Conservation (phyloP, 2,113 vertebrate genomes). For the Phyllostomus discolor region DNA sequence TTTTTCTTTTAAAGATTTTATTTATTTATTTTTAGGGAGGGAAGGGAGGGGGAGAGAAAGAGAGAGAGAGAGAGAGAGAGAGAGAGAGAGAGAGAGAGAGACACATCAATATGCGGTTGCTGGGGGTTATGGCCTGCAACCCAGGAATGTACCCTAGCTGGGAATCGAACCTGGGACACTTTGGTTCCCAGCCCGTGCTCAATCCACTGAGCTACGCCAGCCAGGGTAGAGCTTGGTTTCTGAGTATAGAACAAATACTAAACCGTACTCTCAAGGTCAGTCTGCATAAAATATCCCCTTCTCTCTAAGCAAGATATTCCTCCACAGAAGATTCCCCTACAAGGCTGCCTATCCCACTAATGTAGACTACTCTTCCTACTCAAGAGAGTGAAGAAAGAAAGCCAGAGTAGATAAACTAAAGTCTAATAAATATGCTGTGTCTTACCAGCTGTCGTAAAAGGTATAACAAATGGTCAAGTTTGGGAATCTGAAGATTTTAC, state of each 20-base stretch:
- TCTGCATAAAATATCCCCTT: neutral
- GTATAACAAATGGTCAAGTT: neutral
- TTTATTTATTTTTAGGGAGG: too few relatives aligned
- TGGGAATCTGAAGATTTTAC: neutral
- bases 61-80: too few relatives aligned
- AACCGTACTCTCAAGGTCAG: constrained; percentile 5
- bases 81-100: too few relatives aligned
- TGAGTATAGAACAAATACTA: neutral
- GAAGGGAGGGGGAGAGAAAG: too few relatives aligned
- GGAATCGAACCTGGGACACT: too few relatives aligned
- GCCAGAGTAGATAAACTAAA: neutral
- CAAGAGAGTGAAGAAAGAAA: neutral
- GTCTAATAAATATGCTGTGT: neutral
- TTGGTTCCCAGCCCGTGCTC: too few relatives aligned
- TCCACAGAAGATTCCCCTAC: neutral
- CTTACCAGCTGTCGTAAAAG: neutral
- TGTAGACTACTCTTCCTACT: neutral
- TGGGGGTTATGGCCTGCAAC: too few relatives aligned
- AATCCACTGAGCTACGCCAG: too few relatives aligned
- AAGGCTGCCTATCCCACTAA: neutral
- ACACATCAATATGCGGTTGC: too few relatives aligned
- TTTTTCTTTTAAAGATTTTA: too few relatives aligned
- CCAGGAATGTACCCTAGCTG: too few relatives aligned
- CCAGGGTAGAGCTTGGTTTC: constrained; percentile 8
- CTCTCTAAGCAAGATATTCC: neutral